Base-by-base conservation (phyloP, 2,797 vertebrate species). In the Arctocebus calabarensis region DNA sequence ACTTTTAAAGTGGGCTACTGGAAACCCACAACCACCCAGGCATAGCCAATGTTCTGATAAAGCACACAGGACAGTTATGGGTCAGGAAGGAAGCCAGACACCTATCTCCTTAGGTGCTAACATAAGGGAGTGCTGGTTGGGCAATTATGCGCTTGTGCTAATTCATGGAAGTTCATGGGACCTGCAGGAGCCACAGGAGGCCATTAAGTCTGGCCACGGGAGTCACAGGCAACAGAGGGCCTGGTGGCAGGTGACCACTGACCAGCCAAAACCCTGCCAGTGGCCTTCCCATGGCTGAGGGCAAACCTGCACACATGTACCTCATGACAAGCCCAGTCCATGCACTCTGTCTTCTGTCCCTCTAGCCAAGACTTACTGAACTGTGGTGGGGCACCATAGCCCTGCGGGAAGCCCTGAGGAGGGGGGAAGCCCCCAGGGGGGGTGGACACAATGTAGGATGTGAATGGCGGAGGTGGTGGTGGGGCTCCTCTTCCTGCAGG, bases 361-460 rank as follows among this genome's bases (percentile, higher is more conserved):
- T n/a, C 64, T 0, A 32, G 17, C 32, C 7, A 40, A 45, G 20
- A 96, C 99, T 99, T 98, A 99, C 99, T 99, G 98, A 99, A 99
- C 61, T 99, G 99, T 92, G 99, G 99, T 97, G 99, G 99, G 96
- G 99, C 99, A 94, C 99, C 99, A 83, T 99, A 99, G 98, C 99
- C 99, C 98, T 99, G 99, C 95, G 99, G 99, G 97, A 99, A 99
- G 98, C 99, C 99, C 98, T 99, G 99, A 94, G 99, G 99, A 98
- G 99, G 99, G 0, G 99, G 99, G 25, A 99, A 99, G 95, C 99
- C 98, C 96, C 99, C 99, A 0, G 99, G 99, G 88, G 99, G 99
- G 77, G 99, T 99, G 8, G 99, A 99, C 94, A 99, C 99, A 57
- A 99, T 99, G 98, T 99, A 99, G 94, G 99, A 99, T 96, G 99